phyloP scores from a whole-genome alignment of 30 jellyfish, hydroid and myxozoan species.

The Catostylus mosaicus region DNA sequence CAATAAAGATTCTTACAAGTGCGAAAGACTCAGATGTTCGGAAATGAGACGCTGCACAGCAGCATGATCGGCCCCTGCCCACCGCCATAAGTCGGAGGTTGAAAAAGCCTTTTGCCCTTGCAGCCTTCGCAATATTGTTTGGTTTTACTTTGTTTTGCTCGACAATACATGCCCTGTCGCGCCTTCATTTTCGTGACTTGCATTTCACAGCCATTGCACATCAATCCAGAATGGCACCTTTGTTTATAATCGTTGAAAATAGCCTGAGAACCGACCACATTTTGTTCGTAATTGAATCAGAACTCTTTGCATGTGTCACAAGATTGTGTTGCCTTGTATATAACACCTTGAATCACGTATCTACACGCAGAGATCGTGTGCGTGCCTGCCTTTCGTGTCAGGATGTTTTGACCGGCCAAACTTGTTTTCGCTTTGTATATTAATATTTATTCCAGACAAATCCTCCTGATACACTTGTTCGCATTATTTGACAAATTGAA shows the following conservation, averaged over 20 bases:
- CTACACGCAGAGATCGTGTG: slow-evolving; percentile 25
- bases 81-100: too few species aligned
- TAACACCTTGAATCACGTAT: neutral
- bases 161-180: neutral
- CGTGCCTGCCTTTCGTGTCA: slow-evolving; percentile 4
- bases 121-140: too few species aligned
- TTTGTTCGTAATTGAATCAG: neutral
- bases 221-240: too few species aligned
- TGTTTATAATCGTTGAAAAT: neutral
- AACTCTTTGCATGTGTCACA: neutral
- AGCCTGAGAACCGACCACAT: neutral
- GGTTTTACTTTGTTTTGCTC: neutral
- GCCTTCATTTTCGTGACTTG: slow-evolving; percentile 13
- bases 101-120: too few species aligned
- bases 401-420: neutral
- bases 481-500: too few species aligned
- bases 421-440: neutral
- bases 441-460: neutral
- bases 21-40: too few species aligned
- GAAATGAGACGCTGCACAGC: too few species aligned
- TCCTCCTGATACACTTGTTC: too few species aligned
- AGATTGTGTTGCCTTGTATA: neutral
- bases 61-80: too few species aligned
- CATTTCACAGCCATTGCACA: too few species aligned
- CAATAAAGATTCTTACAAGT: too few species aligned